Evolutionary conservation across 2,888 invertebrate genomes (phyloP), one percentile per base, ranked within the genome.

Genomic region (Girardia tigrina): DNA sequence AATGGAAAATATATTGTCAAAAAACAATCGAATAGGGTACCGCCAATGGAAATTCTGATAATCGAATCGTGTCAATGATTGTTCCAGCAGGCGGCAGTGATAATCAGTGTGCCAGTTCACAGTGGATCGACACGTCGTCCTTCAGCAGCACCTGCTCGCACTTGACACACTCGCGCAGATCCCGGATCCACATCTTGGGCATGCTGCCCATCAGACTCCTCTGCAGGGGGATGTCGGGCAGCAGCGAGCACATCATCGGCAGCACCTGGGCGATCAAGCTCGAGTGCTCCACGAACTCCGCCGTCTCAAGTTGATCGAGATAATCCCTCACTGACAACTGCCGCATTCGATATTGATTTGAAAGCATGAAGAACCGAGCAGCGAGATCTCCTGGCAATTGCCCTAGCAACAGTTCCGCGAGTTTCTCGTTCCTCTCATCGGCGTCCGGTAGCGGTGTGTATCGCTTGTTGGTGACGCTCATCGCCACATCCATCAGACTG

Each of bases 141-240:
- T 2, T 27, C 1, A 6, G 14, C 2, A 27, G 29, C 4, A 71
- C 71, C 29, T 71, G 71, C 6, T 29, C 71, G 23, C 71, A 71
- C 14, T 23, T 27, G 2, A 23, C 23, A 28, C 71, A 71, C 23
- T 71, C 8, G n/a, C 71, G 71, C 8, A 71, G 71, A 28, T 71
- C 71, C 28, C 23, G 14, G 28, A 2, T 71, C 71, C 28, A 29
- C 2, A 28, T 2, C 23, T 71, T 29, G 71, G 71, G 71, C 71
- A 71, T 27, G 14, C 2, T 29, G 23, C 29, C 23, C 28, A 28
- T 28, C 2, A 71, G 71, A 4, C 8, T 2, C 26, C 71, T 26
- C 71, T 71, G 71, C 71, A 71, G 26, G 2, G 28, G 28, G n/a
- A 71, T 71, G 26, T 71, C 71, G 2, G 71, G 71, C 26, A 71